Base-by-base conservation (phyloP, 2,113 vertebrate species). In the Macheiramphus alcinus region DNA sequence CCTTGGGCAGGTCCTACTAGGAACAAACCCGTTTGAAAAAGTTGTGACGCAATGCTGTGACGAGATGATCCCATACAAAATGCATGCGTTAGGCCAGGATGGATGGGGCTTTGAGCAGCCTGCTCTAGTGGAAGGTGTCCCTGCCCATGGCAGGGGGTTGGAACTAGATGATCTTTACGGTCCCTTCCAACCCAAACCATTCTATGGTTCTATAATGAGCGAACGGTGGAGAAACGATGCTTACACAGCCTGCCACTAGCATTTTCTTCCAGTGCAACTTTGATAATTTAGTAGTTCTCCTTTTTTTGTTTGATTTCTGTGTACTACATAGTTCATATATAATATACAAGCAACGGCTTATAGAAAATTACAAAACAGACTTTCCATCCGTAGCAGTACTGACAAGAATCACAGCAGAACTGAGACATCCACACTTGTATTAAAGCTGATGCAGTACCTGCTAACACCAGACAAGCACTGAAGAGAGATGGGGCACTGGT, bases 61-160 rank as follows among this genome's bases (percentile, higher is more conserved):
- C 4, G 26, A 32, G 48, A 34, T 38, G 66, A 36, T 36, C 36
- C 4, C 61, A 15, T 18, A 10, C 22, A 23, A 22, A 22, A 36
- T 1, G 2, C 12, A 0, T 5, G 52, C 27, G 4, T 12, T 13
- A 61, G 53, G 53, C 29, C 29, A 31, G 53, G 53, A 1, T 31
- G 53, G 53, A 19, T 31, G 53, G 29, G 53, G 53, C 53, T 55
- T 55, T 31, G 53, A 55, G 53, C 53, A 55, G 18, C 29, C 6
- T 55, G 53, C 16, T 55, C 29, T 12, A 11, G 29, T 31, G 29
- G 53, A 19, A 31, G 17, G 53, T 18, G 53, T 55, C 53, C 53
- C 17, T 55, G 53, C 29, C 53, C 53, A 31, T 3, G 53, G 53
- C 53, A 18, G 17, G 16, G 7, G 53, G 29, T 19, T 31, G 53